phyloP scores from a whole-genome alignment of 1,140 invertebrate genomes.

The Formica selysi region DNA sequence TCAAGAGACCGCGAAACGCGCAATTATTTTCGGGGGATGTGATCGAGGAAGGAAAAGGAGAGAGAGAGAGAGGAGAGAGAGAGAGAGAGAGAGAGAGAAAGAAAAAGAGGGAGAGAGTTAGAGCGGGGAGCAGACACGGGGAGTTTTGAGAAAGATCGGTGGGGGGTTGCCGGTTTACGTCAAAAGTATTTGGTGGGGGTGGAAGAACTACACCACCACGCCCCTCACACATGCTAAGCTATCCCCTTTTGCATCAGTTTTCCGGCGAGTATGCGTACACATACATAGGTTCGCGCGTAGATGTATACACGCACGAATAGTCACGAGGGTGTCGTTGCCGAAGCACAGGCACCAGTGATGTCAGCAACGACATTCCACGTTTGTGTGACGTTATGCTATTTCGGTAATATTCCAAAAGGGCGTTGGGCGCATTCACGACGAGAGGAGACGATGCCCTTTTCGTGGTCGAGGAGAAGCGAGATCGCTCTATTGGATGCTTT shows the following conservation, averaged over 20 bases:
- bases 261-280: slow-evolving; percentile 28
- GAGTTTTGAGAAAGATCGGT: slow-evolving; percentile 60
- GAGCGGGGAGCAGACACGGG: not conserved
- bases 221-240: slow-evolving; percentile 65
- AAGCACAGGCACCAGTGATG: slow-evolving; percentile 25
- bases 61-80: slow-evolving; percentile 8
- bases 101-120: not conserved
- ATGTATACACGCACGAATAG: not conserved
- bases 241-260: slow-evolving; percentile 70
- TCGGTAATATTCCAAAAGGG: slow-evolving; percentile 18
- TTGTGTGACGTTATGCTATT: slow-evolving; percentile 35
- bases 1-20: slow-evolving; percentile 84
- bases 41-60: slow-evolving; percentile 43
- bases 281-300: not conserved
- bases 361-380: slow-evolving; percentile 58
- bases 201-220: slow-evolving; percentile 65
- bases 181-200: slow-evolving; percentile 68
- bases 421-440: not conserved
- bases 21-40: slow-evolving; percentile 80
- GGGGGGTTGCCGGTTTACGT: slow-evolving; percentile 61
- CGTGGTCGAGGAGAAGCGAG: not conserved
- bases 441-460: not conserved
- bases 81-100: slow-evolving; percentile 9
- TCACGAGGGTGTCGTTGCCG: slow-evolving; percentile 61
- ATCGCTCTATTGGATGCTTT: not conserved